phyloP scores from a whole-genome alignment of 2,113 vertebrate species.

The Dissostichus mawsoni region DNA sequence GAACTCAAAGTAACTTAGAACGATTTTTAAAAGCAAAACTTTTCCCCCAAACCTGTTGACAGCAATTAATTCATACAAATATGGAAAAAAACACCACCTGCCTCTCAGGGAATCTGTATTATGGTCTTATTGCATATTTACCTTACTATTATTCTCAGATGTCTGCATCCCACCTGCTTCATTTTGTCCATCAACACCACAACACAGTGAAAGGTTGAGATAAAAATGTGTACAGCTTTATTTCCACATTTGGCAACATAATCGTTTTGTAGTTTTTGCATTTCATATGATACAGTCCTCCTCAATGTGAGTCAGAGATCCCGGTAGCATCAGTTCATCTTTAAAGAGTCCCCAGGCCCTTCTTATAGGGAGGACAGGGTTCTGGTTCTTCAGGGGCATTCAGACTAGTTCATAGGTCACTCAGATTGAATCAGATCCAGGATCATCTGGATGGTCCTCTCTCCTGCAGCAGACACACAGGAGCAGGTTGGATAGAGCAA shows the following conservation, averaged over 20 bases:
- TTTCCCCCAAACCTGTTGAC: too few species aligned
- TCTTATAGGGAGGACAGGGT: too few species aligned
- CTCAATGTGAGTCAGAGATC: slow-evolving; percentile 54
- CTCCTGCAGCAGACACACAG: slow-evolving; percentile 82
- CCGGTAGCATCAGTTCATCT: background rate
- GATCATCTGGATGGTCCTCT: slow-evolving; percentile 91
- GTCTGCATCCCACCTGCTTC: background rate
- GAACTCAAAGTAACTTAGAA: too few species aligned
- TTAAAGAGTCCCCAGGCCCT: background rate
- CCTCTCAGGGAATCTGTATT: too few species aligned
- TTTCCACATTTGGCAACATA: slow-evolving; percentile 40
- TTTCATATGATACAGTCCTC: slow-evolving; percentile 29
- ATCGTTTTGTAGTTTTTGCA: slow-evolving; percentile 2
- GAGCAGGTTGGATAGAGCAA: background rate
- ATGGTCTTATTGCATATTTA: too few species aligned
- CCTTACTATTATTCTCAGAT: too few species aligned
- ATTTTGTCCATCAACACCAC: background rate
- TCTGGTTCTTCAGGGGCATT: slow-evolving; percentile 7
- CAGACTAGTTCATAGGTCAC: slow-evolving; percentile 72
- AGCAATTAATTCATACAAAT: too few species aligned
- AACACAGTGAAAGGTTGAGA: background rate
- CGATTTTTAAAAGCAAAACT: too few species aligned
- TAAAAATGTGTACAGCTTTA: slow-evolving; percentile 56
- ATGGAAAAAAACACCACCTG: too few species aligned
- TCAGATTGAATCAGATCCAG: slow-evolving; percentile 93